These are phyloP conservation scores for Diploscapter pachys DNA, from an alignment of 1,140 invertebrate genomes.

Conservation along the genomic window DNA sequence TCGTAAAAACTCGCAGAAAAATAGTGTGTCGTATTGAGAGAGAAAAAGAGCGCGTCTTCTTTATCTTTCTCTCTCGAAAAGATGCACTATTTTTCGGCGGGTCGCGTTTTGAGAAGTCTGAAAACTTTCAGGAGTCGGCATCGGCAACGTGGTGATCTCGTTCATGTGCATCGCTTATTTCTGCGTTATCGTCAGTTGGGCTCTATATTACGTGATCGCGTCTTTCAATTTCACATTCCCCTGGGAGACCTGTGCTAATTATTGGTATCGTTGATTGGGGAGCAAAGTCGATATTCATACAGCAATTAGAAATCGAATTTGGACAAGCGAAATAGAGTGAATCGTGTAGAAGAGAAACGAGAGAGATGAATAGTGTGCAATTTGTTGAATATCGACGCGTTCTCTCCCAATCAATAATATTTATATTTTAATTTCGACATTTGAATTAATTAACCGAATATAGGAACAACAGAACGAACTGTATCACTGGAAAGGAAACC, in stretches of 20 bases:
- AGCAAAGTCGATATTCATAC: too few species aligned
- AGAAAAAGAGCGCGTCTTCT: too few species aligned
- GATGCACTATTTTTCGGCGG: too few species aligned
- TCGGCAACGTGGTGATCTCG: conserved; percentile 57
- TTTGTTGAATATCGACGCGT: too few species aligned
- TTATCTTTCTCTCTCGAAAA: too few species aligned
- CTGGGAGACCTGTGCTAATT: conserved; percentile 80
- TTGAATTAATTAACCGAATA: conserved; percentile 2
- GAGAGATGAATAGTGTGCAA: too few species aligned
- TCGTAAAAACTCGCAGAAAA: too few species aligned
- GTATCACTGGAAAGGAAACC: conserved; percentile 51
- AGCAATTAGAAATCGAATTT: too few species aligned
- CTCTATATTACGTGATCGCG: conserved; percentile 85
- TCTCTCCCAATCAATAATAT: neutral
- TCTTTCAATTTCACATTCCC: conserved; percentile 80
- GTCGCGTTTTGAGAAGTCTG: too few species aligned
- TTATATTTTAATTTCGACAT: neutral
- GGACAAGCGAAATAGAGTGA: too few species aligned
- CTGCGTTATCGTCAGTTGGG: conserved; percentile 89
- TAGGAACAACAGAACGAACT: conserved; percentile 42
- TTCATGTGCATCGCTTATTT: conserved; percentile 74
- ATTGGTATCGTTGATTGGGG: conserved; percentile 69
- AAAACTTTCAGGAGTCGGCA: conserved; percentile 44
- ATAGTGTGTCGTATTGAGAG: too few species aligned
- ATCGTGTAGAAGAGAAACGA: too few species aligned